Percentiles rank a stretch among this genome's conserved stretches.
These are phyloP conservation scores for Enteromius paludinosus DNA, from an alignment of 2,797 vertebrate genomes.

Conservation along the genomic window DNA sequence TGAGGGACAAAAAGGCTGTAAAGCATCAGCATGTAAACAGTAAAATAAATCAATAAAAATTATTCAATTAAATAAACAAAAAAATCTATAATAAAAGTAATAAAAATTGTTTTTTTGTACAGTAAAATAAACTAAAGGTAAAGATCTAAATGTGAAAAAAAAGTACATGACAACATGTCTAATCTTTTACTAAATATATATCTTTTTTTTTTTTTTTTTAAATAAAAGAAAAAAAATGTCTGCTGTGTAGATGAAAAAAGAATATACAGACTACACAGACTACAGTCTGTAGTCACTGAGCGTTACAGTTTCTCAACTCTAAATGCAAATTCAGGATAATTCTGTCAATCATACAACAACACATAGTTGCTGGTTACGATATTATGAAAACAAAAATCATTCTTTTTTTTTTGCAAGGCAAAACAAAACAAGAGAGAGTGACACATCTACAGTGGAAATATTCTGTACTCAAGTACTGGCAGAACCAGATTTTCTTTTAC, in stretches of 20 bases:
- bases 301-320: not conserved
- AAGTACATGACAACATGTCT: no score
- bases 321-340: conserved; percentile 8
- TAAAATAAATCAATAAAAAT: not conserved
- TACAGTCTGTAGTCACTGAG: no score
- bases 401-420: not conserved
- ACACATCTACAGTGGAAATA: not conserved
- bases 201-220: no score
- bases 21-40: not conserved
- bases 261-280: not conserved
- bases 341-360: not conserved
- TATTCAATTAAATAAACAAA: not conserved
- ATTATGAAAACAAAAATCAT: not conserved
- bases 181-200: no score
- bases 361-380: not conserved
- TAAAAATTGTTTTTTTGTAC: not conserved
- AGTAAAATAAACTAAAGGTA: not conserved
- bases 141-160: no score
- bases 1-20: not conserved
- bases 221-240: not conserved
- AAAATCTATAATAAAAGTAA: not conserved
- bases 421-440: not conserved
- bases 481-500: not conserved
- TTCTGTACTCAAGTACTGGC: not conserved
- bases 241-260: not conserved